Evolutionary conservation across 2,888 invertebrate species (phyloP), one percentile per base, ranked within the genome.

Genomic region (Troides helena): DNA sequence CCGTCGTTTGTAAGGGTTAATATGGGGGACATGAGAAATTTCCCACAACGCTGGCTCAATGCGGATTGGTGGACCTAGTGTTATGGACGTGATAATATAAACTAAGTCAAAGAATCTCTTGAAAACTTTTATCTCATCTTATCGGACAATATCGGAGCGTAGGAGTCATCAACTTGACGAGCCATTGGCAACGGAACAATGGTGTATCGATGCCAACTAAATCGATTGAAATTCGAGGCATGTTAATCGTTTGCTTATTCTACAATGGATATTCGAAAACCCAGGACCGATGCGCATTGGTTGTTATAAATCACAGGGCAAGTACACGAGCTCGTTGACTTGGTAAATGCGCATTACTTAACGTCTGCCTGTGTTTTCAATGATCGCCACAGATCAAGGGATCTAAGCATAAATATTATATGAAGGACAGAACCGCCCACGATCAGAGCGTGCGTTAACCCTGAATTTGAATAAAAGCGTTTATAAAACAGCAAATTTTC

Each of bases 191-290:
- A 25, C 18, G 23, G 62, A 66, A 70, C 69, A 70, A 70, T 70
- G 25, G 69, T 58, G 66, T 39, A 66, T 62, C 69, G 69, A 62
- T 69, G 69, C 69, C 69, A 69, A 69, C 70, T 17, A 30, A 62
- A 53, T 50, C 53, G 53, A 62, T 68, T 65, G 43, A 67, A 60
- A 70, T 70, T 70, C 70, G 70, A 70, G 58, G 56, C 70, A 63
- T 67, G 70, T 67, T 64, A 61, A 67, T 67, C 69, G 65, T 61
- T 70, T 70, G 67, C 60, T 64, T 67, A 70, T 70, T 67, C 72
- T 60, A 64, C 69, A 69, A 65, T 74, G 74, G 74, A 75, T 76
- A 76, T 75, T 74, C 71, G 69, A 77, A 75, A 72, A 74, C 73
- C 73, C 61, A 72, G 59, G 71, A 72, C 68, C 71, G 65, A 56